These are phyloP conservation scores for Lithosia quadra DNA, from an alignment of 2,888 invertebrate genomes.

Conservation along the genomic window DNA sequence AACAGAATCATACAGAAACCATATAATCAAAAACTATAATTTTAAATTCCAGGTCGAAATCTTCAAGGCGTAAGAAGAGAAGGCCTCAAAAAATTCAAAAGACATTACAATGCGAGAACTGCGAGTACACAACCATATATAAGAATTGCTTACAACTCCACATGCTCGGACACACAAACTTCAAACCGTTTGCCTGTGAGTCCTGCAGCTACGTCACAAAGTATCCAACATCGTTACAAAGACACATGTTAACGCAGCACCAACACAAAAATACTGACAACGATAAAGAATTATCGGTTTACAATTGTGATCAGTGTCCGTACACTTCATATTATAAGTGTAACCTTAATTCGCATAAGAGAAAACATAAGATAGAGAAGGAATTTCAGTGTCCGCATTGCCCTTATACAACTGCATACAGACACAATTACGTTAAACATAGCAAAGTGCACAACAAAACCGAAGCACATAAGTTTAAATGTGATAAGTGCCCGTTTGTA, in stretches of 20 bases:
- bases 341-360: slow-evolving; percentile 59
- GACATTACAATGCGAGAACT: slow-evolving; percentile 56
- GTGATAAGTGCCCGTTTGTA: slow-evolving; percentile 70
- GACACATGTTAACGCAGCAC: background rate
- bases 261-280: slow-evolving; percentile 34
- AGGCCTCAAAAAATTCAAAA: slow-evolving; percentile 32
- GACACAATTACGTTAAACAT: slow-evolving; percentile 61
- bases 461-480: slow-evolving; percentile 50
- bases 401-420: slow-evolving; percentile 56
- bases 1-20: too few relatives aligned
- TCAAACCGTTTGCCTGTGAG: slow-evolving; percentile 59
- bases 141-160: slow-evolving; percentile 67
- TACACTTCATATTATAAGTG: slow-evolving; percentile 52
- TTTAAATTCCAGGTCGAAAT: slow-evolving; percentile 18
- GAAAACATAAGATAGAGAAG: slow-evolving; percentile 62
- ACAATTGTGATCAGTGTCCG: slow-evolving; percentile 43
- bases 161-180: slow-evolving; percentile 55
- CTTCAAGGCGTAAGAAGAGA: slow-evolving; percentile 25
- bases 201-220: slow-evolving; percentile 66
- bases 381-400: slow-evolving; percentile 59
- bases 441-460: slow-evolving; percentile 53
- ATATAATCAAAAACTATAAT: too few relatives aligned
- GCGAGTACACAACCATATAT: slow-evolving; percentile 65
- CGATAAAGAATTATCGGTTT: slow-evolving; percentile 1
- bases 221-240: slow-evolving; percentile 54